Conservation (phyloP, 2,797 vertebrate species). For the Crocodylus rhombifer region DNA sequence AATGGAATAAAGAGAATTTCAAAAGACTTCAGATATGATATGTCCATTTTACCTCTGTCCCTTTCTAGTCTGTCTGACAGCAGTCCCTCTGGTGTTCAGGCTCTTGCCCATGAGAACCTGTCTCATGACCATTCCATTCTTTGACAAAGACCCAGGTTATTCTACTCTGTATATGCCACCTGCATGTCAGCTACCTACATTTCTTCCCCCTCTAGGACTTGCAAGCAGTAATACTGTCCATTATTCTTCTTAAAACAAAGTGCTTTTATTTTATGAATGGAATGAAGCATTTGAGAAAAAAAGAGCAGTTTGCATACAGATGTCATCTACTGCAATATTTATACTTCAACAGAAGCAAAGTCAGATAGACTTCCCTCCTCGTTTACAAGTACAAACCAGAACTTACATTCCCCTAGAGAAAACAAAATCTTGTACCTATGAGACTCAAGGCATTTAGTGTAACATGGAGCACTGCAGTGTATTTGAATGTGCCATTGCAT, state of each 20-base stretch:
- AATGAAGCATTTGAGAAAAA: neutral
- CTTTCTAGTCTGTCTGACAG: neutral
- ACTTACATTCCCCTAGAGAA: neutral
- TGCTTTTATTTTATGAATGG: neutral
- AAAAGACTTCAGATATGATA: neutral
- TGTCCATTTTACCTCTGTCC: neutral
- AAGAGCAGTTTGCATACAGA: neutral
- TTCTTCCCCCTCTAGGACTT: neutral
- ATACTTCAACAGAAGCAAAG: neutral
- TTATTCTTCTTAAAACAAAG: neutral
- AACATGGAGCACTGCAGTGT: too few species aligned
- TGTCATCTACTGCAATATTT: neutral
- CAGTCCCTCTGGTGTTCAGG: neutral
- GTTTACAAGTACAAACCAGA: neutral
- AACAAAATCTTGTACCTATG: neutral
- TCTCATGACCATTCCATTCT: neutral
- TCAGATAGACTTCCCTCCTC: fast-evolving
- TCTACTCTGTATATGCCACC: neutral
- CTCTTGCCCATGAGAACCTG: neutral
- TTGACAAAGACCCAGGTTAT: neutral
- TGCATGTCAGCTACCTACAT: neutral
- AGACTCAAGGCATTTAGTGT: neutral
- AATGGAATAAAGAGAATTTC: neutral
- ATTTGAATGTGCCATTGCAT: too few species aligned
- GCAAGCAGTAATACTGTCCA: neutral